A percentile compares a stretch with the other conserved stretches of the same genome.
Evolutionary conservation across 2,888 invertebrate species (phyloP).

Genomic region (Muscina levida): DNA sequence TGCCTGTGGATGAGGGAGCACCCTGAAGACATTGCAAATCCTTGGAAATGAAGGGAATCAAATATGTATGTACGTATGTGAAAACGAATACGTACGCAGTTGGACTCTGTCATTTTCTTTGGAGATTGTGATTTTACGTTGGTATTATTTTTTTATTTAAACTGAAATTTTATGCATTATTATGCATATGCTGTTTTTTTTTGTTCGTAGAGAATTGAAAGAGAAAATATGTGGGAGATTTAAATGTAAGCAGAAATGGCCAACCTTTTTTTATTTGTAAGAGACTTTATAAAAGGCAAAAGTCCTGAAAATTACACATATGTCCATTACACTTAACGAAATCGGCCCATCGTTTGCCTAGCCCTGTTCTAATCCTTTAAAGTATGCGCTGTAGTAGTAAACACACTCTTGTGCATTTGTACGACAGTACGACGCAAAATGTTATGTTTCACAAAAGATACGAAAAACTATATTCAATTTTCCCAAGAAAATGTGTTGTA

Average conservation of each 20-base stretch:
- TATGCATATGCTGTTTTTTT: no score
- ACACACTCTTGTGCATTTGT: not conserved
- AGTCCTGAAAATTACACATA: not conserved
- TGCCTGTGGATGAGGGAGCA: constrained; percentile 13
- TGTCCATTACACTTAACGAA: not conserved
- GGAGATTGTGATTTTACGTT: not conserved
- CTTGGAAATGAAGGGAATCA: not conserved
- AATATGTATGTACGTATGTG: constrained; percentile 15
- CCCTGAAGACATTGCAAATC: not conserved
- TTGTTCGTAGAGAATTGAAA: constrained; percentile 3
- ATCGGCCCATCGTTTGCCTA: not conserved
- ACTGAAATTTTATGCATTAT: constrained; percentile 62
- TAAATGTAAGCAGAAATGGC: not conserved
- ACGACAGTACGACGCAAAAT: not conserved
- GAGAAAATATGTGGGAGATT: no score
- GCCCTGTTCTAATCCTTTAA: constrained; percentile 18
- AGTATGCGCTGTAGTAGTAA: not conserved
- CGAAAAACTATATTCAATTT: constrained; percentile 39
- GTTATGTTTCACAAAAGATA: constrained; percentile 30
- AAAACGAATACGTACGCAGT: no score
- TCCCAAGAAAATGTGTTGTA: constrained; percentile 24
- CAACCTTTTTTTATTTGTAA: not conserved
- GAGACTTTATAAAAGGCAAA: no score
- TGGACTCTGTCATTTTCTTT: constrained; percentile 32
- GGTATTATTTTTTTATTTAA: constrained; percentile 45